Evolutionary conservation across 2,888 invertebrate species (phyloP).

Genomic region (Acleris laterana): DNA sequence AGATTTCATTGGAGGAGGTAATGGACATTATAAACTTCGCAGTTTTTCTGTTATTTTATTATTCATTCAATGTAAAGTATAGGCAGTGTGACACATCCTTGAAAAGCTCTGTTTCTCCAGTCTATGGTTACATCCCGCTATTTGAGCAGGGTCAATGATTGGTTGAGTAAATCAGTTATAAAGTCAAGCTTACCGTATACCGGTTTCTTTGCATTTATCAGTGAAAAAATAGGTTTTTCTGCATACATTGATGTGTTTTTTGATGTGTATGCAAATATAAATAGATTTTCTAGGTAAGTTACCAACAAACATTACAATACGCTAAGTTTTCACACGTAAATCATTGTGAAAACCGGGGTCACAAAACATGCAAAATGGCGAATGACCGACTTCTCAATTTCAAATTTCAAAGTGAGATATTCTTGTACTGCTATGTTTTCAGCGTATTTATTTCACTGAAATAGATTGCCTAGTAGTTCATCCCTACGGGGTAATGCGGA

Average conservation of each 20-base stretch:
- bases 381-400: too few species aligned
- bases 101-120: slow-evolving; percentile 14
- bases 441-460: slow-evolving; percentile 10
- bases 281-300: slow-evolving; percentile 8
- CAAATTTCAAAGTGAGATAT: too few species aligned
- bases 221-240: slow-evolving; percentile 2
- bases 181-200: not conserved
- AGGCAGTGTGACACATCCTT: slow-evolving; percentile 7
- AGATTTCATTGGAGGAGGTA: slow-evolving; percentile 8
- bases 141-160: slow-evolving; percentile 5
- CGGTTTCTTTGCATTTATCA: too few species aligned
- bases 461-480: slow-evolving; percentile 8
- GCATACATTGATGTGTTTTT: slow-evolving; percentile 10
- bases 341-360: slow-evolving; percentile 10
- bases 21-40: slow-evolving; percentile 8
- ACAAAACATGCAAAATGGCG: too few species aligned
- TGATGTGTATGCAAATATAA: slow-evolving; percentile 9
- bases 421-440: slow-evolving; percentile 3
- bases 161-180: slow-evolving; percentile 8
- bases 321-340: slow-evolving; percentile 8
- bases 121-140: slow-evolving; percentile 6
- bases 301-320: slow-evolving; percentile 8
- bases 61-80: slow-evolving; percentile 7
- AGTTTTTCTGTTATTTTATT: slow-evolving; percentile 7
- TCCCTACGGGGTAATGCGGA: slow-evolving; percentile 4